Base-by-base conservation (phyloP, 1,140 invertebrate species). In the Maniola jurtina region DNA sequence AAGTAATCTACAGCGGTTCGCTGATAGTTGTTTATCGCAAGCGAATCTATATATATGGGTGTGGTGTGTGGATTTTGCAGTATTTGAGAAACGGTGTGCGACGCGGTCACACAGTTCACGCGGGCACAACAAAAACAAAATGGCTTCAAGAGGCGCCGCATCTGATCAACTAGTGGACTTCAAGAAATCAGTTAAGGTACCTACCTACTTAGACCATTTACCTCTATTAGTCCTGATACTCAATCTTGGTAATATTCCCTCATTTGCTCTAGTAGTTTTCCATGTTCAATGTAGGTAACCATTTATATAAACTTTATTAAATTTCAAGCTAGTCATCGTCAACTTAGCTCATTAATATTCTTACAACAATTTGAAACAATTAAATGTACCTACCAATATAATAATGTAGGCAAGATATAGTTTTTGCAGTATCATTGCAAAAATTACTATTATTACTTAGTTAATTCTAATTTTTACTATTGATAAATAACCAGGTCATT, bases 131-230 rank as follows among this genome's bases (percentile, higher is more conserved):
- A 1, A 9, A 33, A 59, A 58, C 64, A 81, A 80, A 78, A 92
- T 93, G 92, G 86, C 92, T 81, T 84, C 86, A 56, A 90, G 93
- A 70, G 94, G 95, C 80, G 92, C 93, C 58, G 93, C 95, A 5
- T 79, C 94, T 5, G 93, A 96, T 57, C 95, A 96, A 86, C 88
- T 96, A 38, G 91, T 93, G 57, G 91, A 94, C 58, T 96, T 92
- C 81, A 94, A 93, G 75, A 93, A 93, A 77, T 79, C 77, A 1
- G 75, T 93, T 34, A 92, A 93, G 93, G 95, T 95, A 91, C 84
- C 84, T 42, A 3, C 6, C 36, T 11, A 40, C 2, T 40, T 40
- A 40, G 1, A 40, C 38, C 10, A 40, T 40, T 11, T 40, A 9
- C 0, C 7, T 40, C 7, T 9, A 40, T 40, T 38, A 40, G 38